Percentiles rank a stretch among this genome's conserved stretches.
Evolutionary conservation across 2,113 vertebrate genomes (phyloP).

Genomic region (Chaetorhynchus papuensis): DNA sequence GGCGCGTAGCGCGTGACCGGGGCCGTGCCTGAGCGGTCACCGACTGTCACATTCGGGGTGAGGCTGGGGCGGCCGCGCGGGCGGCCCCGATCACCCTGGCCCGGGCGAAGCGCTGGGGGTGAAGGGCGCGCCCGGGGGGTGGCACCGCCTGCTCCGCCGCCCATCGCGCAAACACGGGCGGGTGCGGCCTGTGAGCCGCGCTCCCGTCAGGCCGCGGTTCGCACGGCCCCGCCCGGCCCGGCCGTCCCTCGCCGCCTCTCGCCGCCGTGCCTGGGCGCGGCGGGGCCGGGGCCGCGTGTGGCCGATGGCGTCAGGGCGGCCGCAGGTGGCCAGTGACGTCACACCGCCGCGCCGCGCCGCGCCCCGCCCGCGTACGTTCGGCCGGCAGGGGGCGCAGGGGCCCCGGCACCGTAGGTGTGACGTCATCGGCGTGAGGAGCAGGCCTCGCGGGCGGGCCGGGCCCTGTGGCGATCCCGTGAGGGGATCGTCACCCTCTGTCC

Average conservation of each 20-base stretch:
- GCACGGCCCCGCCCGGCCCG: no score
- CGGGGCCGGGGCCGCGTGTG: not conserved
- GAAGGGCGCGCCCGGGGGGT: no score
- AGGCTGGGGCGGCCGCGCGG: not conserved
- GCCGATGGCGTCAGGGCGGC: not conserved
- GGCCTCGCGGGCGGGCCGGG: no score
- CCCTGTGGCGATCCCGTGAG: no score
- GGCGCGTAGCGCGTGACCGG: not conserved
- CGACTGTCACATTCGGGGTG: not conserved
- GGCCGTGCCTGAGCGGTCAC: not conserved
- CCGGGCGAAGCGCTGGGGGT: no score
- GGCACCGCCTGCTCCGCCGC: not conserved
- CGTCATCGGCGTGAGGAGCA: not conserved
- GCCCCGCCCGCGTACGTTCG: accelerated
- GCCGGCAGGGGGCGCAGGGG: not conserved
- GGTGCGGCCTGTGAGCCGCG: not conserved
- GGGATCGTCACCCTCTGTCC: no score
- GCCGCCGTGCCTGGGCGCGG: not conserved
- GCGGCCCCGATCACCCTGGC: no score
- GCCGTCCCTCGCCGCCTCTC: not conserved
- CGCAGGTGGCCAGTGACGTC: not conserved
- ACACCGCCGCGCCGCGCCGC: not conserved
- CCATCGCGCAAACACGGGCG: not conserved
- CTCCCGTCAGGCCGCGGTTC: not conserved
- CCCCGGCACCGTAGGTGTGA: not conserved